A percentile compares a stretch with the other conserved stretches of the same genome.
Conservation (phyloP, 2,888 invertebrate genomes). For the Busseola fusca region DNA sequence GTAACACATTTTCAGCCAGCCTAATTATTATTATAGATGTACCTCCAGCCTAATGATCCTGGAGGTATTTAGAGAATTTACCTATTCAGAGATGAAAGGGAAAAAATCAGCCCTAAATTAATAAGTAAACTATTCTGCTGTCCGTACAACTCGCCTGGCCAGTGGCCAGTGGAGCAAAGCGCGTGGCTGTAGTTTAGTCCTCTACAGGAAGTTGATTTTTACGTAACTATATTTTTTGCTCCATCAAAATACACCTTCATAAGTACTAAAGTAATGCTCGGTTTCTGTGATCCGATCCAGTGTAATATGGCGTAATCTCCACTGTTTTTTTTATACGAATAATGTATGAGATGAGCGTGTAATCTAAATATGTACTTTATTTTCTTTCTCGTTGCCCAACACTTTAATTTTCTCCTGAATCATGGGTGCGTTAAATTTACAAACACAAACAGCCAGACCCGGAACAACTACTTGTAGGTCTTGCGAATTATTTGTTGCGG, state of each 20-base stretch:
- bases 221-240: constrained; percentile 64
- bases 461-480: too few species aligned
- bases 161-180: constrained; percentile 69
- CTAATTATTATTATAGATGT: too few species aligned
- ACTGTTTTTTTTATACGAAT: background rate
- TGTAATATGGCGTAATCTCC: background rate
- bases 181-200: constrained; percentile 63
- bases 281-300: background rate
- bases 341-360: constrained; percentile 3
- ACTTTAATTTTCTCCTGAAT: too few species aligned
- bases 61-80: too few species aligned
- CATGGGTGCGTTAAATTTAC: too few species aligned
- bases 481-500: too few species aligned
- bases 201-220: constrained; percentile 68
- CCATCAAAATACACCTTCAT: constrained; percentile 40
- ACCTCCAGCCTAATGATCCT: too few species aligned
- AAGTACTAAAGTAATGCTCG: constrained; percentile 9
- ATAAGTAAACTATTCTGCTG: constrained; percentile 30
- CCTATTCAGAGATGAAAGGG: background rate
- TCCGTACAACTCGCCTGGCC: constrained; percentile 58
- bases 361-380: too few species aligned
- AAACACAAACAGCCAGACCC: too few species aligned
- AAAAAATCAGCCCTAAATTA: background rate
- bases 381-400: too few species aligned
- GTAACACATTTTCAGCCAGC: too few species aligned